Evolutionary conservation across 1,140 invertebrate species (phyloP), one percentile per base, ranked within the genome.

Genomic region (Daktulosphaira vitifoliae): DNA sequence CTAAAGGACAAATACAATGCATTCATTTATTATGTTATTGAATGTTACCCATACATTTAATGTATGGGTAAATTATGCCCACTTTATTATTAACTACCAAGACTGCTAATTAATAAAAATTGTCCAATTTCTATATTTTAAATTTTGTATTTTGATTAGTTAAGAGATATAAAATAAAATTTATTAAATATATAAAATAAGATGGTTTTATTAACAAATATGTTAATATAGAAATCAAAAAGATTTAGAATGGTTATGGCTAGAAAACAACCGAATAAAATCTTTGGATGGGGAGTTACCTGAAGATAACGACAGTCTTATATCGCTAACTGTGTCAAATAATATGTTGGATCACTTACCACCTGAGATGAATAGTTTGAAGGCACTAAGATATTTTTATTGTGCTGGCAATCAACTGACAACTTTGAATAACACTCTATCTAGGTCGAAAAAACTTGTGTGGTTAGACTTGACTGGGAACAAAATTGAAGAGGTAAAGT

Each of bases 261-360:
- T 89, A 25, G 88, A 88, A 72, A 78, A 81, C 18, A 90, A 90
- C 72, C 78, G 84, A 50, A 75, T 90, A 29, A 81, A 81, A 52
- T 79, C 81, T 13, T 75, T 90, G 65, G 87, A 90, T 18, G 82
- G 82, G 23, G 84, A 90, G 74, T 72, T 90, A 66, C 87, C 87
- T 9, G 75, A 76, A 51, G 77, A 79, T 76, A 82, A 75, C 76
- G 82, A 78, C 0, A 83, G 81, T 70, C 71, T 89, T 3, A 78
- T 79, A 16, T 78, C 87, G 68, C 78, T 90, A 1, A 83, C 87
- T 70, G 84, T 84, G 1, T 82, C 81, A 9, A 78, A 86, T 69
- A 90, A 90, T 71, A 79, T 81, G 44, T 68, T 90, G 48, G 80
- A 82, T 64, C 80, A 77, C 66, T 73, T 89, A 50, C 87, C 88